Base-by-base conservation (phyloP, 2,888 invertebrate species). In the Drosophila aldrichi region DNA sequence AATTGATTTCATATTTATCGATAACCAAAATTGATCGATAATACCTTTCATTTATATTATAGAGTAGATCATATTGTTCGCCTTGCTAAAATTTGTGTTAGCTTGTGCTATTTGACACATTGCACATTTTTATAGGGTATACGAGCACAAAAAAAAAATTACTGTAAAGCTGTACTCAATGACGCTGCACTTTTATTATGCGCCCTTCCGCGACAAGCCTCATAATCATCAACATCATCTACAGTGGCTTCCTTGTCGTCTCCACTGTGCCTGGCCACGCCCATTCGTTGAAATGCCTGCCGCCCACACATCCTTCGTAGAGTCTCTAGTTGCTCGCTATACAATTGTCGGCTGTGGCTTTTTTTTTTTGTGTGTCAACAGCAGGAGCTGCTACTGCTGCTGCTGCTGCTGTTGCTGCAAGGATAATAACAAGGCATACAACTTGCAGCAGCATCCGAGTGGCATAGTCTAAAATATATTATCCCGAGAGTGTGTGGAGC, bases 351-450 rank as follows among this genome's bases (percentile, higher is more conserved):
- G 14, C 41, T 62, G 62, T 60, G 76, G 63, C 34, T 48, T 65
- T 72, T 72, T 67, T 48, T 65, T 72, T 72, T 67, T 59, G 54
- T 76, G 64, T 77, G 76, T 77, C 76, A 77, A 77, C 76, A 77
- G 46, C 73, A 76, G 69, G 51, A 32, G 46, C 46, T 14, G 22
- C 51, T 10, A 52, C 64, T 9, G 16, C 25, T 34, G 36, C 51
- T 25, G 25, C 3, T 29, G 8, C 71, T 49, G 71, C 71, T 55
- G 71, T 5, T 34, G 36, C 51, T 76, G 76, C 76, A 77, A 77
- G 76, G 76, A 77, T 77, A 76, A 72, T 76, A 69, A 59, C 56
- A 76, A 56, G 64, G 46, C 59, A 58, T 22, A 49, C 22, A 63
- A 63, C 66, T 66, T 44, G 70, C 72, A 44, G 63, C 70, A 58